Evolutionary conservation across 2,113 vertebrate genomes (phyloP).

Genomic region (Vombatus ursinus): DNA sequence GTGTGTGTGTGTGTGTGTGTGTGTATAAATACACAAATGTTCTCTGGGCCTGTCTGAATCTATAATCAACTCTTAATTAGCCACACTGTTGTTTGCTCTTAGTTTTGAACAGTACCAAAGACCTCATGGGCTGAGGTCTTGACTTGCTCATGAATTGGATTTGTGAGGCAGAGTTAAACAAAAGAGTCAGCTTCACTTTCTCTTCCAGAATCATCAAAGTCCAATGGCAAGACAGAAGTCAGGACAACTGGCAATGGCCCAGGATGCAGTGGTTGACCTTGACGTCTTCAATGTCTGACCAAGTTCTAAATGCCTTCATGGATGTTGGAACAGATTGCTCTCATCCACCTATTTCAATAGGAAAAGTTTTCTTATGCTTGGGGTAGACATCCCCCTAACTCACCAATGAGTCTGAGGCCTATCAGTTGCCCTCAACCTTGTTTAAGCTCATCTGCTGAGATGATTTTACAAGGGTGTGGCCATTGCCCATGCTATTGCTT

Average conservation of each 20-base stretch:
- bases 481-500: neutral
- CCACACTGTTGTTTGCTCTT: neutral
- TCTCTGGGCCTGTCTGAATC: neutral
- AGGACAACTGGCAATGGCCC: neutral
- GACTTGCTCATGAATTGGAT: neutral
- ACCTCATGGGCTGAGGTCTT: neutral
- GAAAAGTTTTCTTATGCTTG: neutral
- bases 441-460: too few species aligned
- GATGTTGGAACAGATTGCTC: neutral
- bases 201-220: neutral
- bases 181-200: neutral
- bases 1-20: too few species aligned
- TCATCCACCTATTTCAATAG: neutral
- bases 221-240: neutral
- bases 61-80: neutral
- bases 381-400: neutral
- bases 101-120: neutral
- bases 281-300: neutral
- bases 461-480: too few species aligned
- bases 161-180: neutral
- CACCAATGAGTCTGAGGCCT: neutral
- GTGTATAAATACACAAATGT: neutral
- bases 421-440: neutral
- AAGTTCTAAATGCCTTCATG: neutral
- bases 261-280: neutral